Conservation (phyloP, 2,888 invertebrate genomes). For the Eupithecia insigniata region DNA sequence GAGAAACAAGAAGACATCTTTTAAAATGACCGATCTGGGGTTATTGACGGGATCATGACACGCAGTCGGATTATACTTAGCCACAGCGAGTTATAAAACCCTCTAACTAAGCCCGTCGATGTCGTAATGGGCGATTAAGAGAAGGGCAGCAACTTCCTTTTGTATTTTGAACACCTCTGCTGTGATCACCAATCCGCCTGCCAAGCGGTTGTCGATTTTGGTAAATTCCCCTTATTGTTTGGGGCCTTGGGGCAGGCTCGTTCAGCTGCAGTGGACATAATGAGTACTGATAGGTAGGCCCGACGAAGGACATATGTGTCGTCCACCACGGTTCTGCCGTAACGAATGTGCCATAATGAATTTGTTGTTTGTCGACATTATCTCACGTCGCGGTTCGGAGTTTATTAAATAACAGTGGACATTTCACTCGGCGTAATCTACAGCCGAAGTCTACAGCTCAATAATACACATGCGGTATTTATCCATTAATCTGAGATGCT, state of each 20-base stretch:
- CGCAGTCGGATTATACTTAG: neutral
- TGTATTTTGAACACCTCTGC: neutral
- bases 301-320: neutral
- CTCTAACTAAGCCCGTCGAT: neutral
- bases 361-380: neutral
- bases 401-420: neutral
- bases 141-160: neutral
- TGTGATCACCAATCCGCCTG: neutral
- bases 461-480: neutral
- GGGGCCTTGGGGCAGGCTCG: neutral
- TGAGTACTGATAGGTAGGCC: neutral
- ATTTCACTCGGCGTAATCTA: neutral
- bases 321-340: too few species aligned
- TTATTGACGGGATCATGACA: neutral
- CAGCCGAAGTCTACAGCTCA: neutral
- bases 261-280: neutral
- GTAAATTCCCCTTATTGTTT: neutral
- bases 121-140: neutral
- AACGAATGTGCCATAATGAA: neutral
- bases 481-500: neutral
- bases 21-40: neutral
- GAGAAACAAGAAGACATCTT: neutral
- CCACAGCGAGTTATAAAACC: neutral
- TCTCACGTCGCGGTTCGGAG: neutral
- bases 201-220: neutral